These are phyloP conservation scores for Tiphia femorata DNA, from an alignment of 2,888 invertebrate genomes.

Conservation along the genomic window DNA sequence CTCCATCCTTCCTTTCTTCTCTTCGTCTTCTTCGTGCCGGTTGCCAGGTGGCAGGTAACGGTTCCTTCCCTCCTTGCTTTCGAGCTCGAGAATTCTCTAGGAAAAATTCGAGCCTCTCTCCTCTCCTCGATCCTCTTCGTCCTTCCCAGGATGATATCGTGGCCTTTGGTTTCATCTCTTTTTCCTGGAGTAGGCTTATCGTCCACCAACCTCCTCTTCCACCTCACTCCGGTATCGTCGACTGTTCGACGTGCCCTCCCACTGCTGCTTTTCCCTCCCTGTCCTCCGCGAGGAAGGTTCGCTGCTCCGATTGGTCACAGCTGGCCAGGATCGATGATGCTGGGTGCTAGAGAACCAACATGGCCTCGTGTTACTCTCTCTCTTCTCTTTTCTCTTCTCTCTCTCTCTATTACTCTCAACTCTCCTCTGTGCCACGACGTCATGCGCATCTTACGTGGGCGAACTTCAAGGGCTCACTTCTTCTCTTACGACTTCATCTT, in stretches of 20 bases:
- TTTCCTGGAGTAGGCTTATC: slow-evolving; percentile 5
- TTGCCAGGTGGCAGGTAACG: slow-evolving; percentile 63
- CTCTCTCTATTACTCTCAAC: background rate
- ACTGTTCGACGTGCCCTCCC: slow-evolving; percentile 9
- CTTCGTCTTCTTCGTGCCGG: slow-evolving; percentile 46
- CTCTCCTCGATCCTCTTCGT: slow-evolving; percentile 10
- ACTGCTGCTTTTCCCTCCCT: background rate
- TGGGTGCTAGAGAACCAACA: slow-evolving; percentile 25
- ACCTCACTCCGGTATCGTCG: too few relatives aligned
- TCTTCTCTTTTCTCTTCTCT: background rate
- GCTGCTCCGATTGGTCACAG: slow-evolving; percentile 55
- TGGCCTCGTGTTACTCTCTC: slow-evolving; percentile 28
- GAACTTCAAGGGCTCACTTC: background rate
- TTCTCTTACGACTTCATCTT: background rate
- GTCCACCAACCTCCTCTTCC: too few relatives aligned
- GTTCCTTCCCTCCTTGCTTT: too few relatives aligned
- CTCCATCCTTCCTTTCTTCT: too few relatives aligned
- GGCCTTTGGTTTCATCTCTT: slow-evolving; percentile 1
- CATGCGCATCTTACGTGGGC: background rate
- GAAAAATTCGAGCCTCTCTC: slow-evolving; percentile 27
- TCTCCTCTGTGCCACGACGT: background rate
- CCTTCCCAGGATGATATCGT: too few relatives aligned
- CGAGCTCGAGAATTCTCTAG: slow-evolving; percentile 10
- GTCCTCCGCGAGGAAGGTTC: slow-evolving; percentile 27
- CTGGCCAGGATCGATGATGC: slow-evolving; percentile 59